phyloP scores from a whole-genome alignment of 2,113 vertebrate genomes.

The Cromileptes altivelis region DNA sequence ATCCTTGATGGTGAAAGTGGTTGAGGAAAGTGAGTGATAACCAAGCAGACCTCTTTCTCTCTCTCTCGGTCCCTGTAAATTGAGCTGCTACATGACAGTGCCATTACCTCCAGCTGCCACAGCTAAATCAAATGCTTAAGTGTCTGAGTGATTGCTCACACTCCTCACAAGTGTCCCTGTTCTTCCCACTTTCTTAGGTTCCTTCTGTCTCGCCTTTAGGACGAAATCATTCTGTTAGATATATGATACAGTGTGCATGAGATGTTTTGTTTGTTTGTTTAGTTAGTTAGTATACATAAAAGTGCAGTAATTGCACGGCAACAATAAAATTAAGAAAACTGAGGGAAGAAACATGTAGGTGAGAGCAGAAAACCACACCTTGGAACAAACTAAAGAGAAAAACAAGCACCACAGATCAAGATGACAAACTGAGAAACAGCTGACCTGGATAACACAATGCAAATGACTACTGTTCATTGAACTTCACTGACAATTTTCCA shows the following conservation, averaged over 20 bases:
- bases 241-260: no score
- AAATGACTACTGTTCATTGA: constrained; percentile 25
- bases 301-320: not conserved
- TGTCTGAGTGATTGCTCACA: constrained; percentile 68
- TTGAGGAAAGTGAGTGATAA: constrained; percentile 69
- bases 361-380: not conserved
- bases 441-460: constrained; percentile 23
- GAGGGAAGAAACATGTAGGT: not conserved
- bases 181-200: constrained; percentile 30
- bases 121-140: constrained; percentile 78
- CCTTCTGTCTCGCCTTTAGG: constrained; percentile 11
- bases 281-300: not conserved
- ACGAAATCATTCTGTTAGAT: constrained; percentile 1
- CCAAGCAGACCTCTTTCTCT: constrained; percentile 42
- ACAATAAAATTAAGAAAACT: not conserved
- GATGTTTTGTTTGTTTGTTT: not conserved
- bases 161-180: constrained; percentile 57
- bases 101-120: constrained; percentile 74
- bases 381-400: not conserved
- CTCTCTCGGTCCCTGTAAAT: constrained; percentile 62
- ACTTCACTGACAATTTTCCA: constrained; percentile 5
- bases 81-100: constrained; percentile 72
- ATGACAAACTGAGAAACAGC: not conserved
- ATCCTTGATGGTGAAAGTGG: constrained; percentile 46
- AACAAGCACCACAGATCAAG: constrained; percentile 8